Evolutionary conservation across 2,113 vertebrate genomes (phyloP), one percentile per base, ranked within the genome.

Genomic region (Brevimyrus niger): DNA sequence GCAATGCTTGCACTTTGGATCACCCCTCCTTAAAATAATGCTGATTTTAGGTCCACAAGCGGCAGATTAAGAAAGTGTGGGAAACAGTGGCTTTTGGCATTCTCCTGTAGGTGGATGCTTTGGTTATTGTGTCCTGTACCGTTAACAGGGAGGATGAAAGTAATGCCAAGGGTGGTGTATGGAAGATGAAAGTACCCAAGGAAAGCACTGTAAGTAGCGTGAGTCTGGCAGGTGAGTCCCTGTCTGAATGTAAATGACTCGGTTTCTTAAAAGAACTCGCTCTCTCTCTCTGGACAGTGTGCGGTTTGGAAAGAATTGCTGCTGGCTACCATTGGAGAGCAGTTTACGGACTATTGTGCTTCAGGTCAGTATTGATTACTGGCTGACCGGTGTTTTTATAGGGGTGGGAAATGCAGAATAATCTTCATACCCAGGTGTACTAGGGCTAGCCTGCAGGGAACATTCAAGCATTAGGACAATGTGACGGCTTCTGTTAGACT

Each of bases 111-210:
- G 27, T 84, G 42, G 21, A 46, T 11, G 9, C n/a, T 15, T 87
- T 55, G 31, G 48, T 53, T n/a, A 87, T 21, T 61, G 35, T 58
- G 31, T 19, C 19, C 53, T 87, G 53, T 61, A n/a, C 55, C 13
- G 35, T 65, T 55, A 58, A 58, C 87, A 87, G 87, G 87, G 98
- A 99, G 95, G 98, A 99, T 90, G 97, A 98, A 94, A 98, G 97
- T 94, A 99, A 99, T 92, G 97, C 98, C 58, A 98, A 98, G 94
- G 98, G 98, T 55, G 98, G 97, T 0, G 95, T 97, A 19, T 99
- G 98, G 97, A 98, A 99, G 95, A 99, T 98, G 97, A 99, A 99
- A 95, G 96, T 99, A 35, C 96, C 97, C 80, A 99, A 99, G 94
- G 97, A 97, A 91, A 97, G 95, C 92, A 97, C 97, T 86, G 98